Conservation (phyloP, 2,888 invertebrate genomes). For the Herminia tarsipennalis region DNA sequence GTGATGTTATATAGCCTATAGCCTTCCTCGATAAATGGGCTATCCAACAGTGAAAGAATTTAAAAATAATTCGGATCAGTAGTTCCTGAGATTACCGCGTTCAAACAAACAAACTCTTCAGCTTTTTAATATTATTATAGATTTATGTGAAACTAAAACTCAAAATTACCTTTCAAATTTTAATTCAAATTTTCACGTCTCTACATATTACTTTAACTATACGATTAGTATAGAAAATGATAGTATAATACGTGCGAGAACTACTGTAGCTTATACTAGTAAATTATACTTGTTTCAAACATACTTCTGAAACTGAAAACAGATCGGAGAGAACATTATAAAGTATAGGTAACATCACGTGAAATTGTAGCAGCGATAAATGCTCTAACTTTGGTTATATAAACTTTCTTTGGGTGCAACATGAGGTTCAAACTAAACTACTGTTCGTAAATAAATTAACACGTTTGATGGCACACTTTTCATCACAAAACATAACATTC, state of each 20-base stretch:
- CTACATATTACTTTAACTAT: no score
- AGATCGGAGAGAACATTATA: neutral
- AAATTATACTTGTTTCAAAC: neutral
- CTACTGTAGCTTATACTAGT: no score
- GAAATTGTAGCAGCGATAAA: slow-evolving; percentile 23
- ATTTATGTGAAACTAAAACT: no score
- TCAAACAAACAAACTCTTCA: no score
- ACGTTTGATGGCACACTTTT: slow-evolving; percentile 49
- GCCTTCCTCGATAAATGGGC: neutral
- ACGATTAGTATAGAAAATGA: no score
- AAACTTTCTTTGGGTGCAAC: slow-evolving; percentile 53
- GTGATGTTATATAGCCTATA: neutral
- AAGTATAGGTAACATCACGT: slow-evolving; percentile 17
- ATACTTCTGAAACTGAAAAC: neutral
- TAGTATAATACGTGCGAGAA: no score
- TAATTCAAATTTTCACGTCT: no score
- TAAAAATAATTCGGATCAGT: no score
- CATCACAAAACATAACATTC: slow-evolving; percentile 38
- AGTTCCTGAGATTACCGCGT: no score
- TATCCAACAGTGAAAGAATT: neutral
- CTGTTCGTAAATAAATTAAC: slow-evolving; percentile 17
- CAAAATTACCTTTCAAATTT: no score
- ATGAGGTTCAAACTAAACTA: slow-evolving; percentile 48
- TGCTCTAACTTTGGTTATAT: slow-evolving; percentile 51
- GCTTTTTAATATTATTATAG: no score